These are phyloP conservation scores for Actenoides hombroni DNA, from an alignment of 2,113 vertebrate genomes.

Conservation along the genomic window DNA sequence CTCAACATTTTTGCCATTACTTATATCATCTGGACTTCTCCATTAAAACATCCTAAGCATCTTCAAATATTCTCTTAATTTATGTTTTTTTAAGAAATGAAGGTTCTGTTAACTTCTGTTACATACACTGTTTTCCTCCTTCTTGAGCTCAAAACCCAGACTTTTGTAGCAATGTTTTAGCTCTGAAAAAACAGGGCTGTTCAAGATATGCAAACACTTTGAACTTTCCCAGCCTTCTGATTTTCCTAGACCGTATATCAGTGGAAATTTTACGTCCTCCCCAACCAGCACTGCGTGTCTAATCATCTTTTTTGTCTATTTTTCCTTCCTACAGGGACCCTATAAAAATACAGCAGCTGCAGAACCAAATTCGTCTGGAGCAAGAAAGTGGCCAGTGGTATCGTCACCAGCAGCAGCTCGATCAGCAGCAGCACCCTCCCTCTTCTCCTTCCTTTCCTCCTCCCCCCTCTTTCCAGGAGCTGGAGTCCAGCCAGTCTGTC, in stretches of 20 bases:
- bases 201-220: neutral
- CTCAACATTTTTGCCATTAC: neutral
- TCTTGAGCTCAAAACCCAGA: neutral
- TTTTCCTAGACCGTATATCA: neutral
- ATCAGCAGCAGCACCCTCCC: conserved; percentile 61
- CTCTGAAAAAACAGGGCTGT: neutral
- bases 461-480: conserved; percentile 89
- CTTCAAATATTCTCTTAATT: neutral
- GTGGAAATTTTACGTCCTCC: neutral
- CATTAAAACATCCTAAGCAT: neutral
- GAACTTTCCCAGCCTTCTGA: neutral
- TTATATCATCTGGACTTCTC: neutral
- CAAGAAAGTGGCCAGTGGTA: conserved; percentile 81
- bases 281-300: neutral
- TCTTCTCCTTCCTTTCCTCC: conserved; percentile 88
- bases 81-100: neutral
- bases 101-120: neutral
- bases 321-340: conserved; percentile 81
- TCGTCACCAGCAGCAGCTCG: conserved; percentile 70
- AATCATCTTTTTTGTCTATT: conserved; percentile 32
- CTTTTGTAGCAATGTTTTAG: neutral
- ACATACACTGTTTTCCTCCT: neutral
- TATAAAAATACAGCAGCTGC: conserved; percentile 90
- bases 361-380: conserved; percentile 91
- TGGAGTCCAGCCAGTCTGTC: conserved; percentile 77